Base-by-base conservation (phyloP, 2,797 vertebrate species). In the Lycodopsis pacificus region DNA sequence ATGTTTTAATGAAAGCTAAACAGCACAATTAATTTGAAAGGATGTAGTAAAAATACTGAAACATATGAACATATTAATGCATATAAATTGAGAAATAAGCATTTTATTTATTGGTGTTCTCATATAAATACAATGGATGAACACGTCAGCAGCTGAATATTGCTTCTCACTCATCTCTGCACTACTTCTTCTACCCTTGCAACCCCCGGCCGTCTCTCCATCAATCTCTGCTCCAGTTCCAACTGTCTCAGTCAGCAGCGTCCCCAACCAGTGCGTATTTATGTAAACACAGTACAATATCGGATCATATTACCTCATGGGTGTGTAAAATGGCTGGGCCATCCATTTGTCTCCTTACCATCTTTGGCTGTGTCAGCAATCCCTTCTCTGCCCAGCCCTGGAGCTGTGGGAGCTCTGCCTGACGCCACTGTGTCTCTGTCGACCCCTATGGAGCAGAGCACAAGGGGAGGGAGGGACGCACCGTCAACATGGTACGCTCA, bases 351-450 rank as follows among this genome's bases (percentile, higher is more conserved):
- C 91, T 96, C 94, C 95, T 96, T 96, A 96, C 95, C 95, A 96
- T 96, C 95, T 96, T 96, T 95, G 95, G 95, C 95, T 96, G 95
- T 91, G 95, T 95, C 95, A 96, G 95, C 95, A 96, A 92, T 95
- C 95, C 95, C 93, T 96, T 96, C 94, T 96, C 95, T 95, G 95
- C 95, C 95, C 95, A 96, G 95, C 95, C 95, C 95, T 96, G 95
- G 92, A 96, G 95, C 95, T 96, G 95, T 86, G 95, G 95, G 93
- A 96, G 95, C 90, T 96, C 95, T 94, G 95, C 95, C 93, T 96
- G 95, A 95, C 95, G 95, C 95, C 95, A 96, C 95, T 96, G 95
- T 95, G 95, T 96, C 95, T 96, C 95, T 94, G 95, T 96, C 94
- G 95, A 96, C 94, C 95, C 95, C 95, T 96, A 94, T 77, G 87